These are phyloP conservation scores for Budorcas taxicolor DNA, from an alignment of 2,113 vertebrate genomes.

Conservation along the genomic window DNA sequence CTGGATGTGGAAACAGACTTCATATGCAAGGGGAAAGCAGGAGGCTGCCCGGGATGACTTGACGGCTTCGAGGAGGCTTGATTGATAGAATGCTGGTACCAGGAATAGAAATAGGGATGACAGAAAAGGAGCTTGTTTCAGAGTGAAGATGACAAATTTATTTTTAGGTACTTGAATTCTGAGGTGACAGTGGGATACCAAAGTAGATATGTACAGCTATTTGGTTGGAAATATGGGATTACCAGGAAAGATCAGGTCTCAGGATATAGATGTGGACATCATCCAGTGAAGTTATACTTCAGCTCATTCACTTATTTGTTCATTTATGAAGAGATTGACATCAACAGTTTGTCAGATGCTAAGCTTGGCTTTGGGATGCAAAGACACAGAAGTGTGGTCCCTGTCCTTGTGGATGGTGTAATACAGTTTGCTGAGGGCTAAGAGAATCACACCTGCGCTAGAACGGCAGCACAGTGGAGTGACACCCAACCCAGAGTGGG, in stretches of 20 bases:
- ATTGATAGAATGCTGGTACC: conserved; percentile 58
- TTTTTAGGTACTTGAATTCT: conserved; percentile 67
- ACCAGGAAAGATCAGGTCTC: not conserved
- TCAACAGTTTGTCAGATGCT: not conserved
- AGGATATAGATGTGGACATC: not conserved
- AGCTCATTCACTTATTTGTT: not conserved
- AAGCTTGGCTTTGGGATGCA: not conserved
- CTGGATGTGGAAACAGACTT: not conserved
- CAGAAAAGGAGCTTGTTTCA: conserved; percentile 60
- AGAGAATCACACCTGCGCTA: not conserved
- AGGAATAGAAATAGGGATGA: conserved; percentile 61
- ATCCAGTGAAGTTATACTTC: not conserved
- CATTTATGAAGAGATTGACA: not conserved
- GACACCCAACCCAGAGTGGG: not conserved
- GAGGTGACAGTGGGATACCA: conserved; percentile 60
- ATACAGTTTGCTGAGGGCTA: not conserved
- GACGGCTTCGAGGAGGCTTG: conserved; percentile 53
- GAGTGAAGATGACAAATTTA: conserved; percentile 65
- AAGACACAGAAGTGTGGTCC: not conserved
- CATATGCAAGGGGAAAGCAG: not conserved
- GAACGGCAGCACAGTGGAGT: not conserved
- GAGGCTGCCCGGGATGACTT: conserved; percentile 6
- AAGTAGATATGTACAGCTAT: conserved; percentile 46
- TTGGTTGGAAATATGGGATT: conserved; percentile 41
- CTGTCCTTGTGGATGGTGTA: not conserved